A percentile compares a stretch with the other conserved stretches of the same genome.
Conservation (phyloP, 2,888 invertebrate species). For the Sarcophaga subvicina region DNA sequence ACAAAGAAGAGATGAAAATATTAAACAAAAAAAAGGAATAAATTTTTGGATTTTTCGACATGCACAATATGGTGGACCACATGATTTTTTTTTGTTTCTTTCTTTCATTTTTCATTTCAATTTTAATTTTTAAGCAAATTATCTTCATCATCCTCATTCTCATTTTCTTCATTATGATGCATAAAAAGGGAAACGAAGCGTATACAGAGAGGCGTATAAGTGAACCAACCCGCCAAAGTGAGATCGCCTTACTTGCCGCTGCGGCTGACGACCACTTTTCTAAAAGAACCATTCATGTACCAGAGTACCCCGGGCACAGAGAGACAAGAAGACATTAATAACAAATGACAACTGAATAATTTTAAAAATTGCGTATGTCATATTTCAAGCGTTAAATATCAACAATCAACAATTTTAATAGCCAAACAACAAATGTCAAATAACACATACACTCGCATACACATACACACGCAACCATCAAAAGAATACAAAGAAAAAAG, state of each 20-base stretch:
- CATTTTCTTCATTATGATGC: slow-evolving; percentile 32
- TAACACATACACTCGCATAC: neutral
- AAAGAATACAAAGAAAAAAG: neutral
- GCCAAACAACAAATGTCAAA: slow-evolving; percentile 61
- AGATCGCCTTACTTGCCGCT: too few species aligned
- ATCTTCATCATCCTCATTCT: slow-evolving; percentile 10
- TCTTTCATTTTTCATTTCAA: neutral
- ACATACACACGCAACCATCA: slow-evolving; percentile 37
- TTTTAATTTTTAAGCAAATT: slow-evolving; percentile 40
- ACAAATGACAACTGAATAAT: slow-evolving; percentile 72
- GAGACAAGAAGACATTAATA: slow-evolving; percentile 65
- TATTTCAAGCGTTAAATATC: slow-evolving; percentile 71
- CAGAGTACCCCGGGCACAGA: neutral
- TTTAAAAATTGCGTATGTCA: slow-evolving; percentile 72
- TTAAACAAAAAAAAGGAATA: slow-evolving; percentile 9
- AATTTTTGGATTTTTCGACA: slow-evolving; percentile 54
- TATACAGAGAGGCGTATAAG: slow-evolving; percentile 3
- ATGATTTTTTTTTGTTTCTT: slow-evolving; percentile 17
- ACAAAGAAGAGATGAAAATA: slow-evolving; percentile 37
- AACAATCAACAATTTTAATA: slow-evolving; percentile 70
- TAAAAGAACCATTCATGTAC: slow-evolving; percentile 5
- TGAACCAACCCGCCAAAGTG: slow-evolving; percentile 11
- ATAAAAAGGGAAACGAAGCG: slow-evolving; percentile 53
- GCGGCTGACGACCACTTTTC: slow-evolving; percentile 12
- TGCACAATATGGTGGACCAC: slow-evolving; percentile 59